These are phyloP conservation scores for Desoria tigrina DNA, from an alignment of 2,888 invertebrate species.

Conservation along the genomic window DNA sequence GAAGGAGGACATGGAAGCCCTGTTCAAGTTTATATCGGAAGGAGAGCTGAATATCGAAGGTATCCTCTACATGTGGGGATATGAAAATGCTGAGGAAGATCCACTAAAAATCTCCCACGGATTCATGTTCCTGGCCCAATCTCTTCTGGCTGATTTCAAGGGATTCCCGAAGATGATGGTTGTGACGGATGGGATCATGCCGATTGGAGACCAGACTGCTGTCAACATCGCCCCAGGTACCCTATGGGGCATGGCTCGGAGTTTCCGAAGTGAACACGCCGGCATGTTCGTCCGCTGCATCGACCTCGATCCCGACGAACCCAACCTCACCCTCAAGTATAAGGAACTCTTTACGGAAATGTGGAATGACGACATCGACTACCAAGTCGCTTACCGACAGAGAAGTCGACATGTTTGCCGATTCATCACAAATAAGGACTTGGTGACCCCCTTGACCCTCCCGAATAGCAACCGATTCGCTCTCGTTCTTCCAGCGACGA, in stretches of 20 bases:
- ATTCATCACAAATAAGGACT: slow-evolving; percentile 17
- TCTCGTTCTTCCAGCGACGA: slow-evolving; percentile 17
- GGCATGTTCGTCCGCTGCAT: slow-evolving; percentile 23
- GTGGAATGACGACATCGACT: slow-evolving; percentile 38
- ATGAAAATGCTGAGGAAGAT: slow-evolving; percentile 14
- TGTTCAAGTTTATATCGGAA: slow-evolving; percentile 19
- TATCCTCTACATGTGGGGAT: slow-evolving; percentile 28
- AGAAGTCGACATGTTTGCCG: slow-evolving; percentile 25
- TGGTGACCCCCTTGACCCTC: slow-evolving; percentile 15
- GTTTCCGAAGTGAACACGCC: slow-evolving; percentile 33
- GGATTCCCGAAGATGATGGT: slow-evolving; percentile 24
- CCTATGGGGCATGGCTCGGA: slow-evolving; percentile 28
- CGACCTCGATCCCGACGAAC: slow-evolving; percentile 36
- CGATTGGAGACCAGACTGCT: slow-evolving; percentile 31
- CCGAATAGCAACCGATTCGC: slow-evolving; percentile 26
- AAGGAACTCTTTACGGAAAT: slow-evolving; percentile 31
- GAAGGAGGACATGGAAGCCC: slow-evolving; percentile 17
- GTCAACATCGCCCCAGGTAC: slow-evolving; percentile 4
- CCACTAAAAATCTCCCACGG: slow-evolving; percentile 16
- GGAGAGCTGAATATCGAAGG: neutral
- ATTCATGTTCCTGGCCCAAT: slow-evolving; percentile 29
- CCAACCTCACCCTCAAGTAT: slow-evolving; percentile 11
- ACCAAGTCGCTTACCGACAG: slow-evolving; percentile 29
- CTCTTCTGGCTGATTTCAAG: slow-evolving; percentile 29
- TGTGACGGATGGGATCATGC: slow-evolving; percentile 28